Base-by-base conservation (phyloP, 1,140 invertebrate genomes). In the Leptonema lineaticorne region DNA sequence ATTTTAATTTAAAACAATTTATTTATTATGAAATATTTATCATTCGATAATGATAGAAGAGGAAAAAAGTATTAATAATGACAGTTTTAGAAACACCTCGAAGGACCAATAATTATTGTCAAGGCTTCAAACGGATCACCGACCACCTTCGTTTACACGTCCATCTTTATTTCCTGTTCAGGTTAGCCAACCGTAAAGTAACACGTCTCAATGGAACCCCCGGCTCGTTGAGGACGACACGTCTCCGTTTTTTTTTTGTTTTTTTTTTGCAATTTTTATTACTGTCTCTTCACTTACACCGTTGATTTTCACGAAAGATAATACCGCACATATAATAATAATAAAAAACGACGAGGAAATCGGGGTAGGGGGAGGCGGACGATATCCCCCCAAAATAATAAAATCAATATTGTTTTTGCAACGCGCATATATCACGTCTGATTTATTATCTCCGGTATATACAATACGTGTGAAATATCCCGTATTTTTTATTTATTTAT, bases 81-180 rank as follows among this genome's bases (percentile, higher is more conserved):
- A 64, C 45, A 64, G 24, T 46, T 64, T 64, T 22, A 46, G 62
- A 64, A 28, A n/a, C 62, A 22, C 16, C 9, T n/a, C 22, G 18
- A 14, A 37, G 37, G 37, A 11, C 29, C 62, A 64, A 64, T 64
- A 53, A 53, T 64, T 64, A 64, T 64, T 64, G 62, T 64, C 62
- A 50, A 64, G n/a, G 62, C 22, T 50, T 50, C 62, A 50, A 64
- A 64, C 62, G 62, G 62, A 64, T 64, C 62, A 64, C 62, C 62
- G 62, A 64, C 62, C 62, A 64, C 62, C 62, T 64, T 64, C 62
- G 46, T 64, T 64, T 64, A 64, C 62, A 64, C 62, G 62, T 64
- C 62, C 62, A 64, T 64, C 62, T 64, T 64, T 64, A 64, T 64
- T 64, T 64, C 62, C 62, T 64, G 62, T 64, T 64, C 45, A 50